Base-by-base conservation (phyloP, 2,113 vertebrate genomes). In the Lophura nycthemera region DNA sequence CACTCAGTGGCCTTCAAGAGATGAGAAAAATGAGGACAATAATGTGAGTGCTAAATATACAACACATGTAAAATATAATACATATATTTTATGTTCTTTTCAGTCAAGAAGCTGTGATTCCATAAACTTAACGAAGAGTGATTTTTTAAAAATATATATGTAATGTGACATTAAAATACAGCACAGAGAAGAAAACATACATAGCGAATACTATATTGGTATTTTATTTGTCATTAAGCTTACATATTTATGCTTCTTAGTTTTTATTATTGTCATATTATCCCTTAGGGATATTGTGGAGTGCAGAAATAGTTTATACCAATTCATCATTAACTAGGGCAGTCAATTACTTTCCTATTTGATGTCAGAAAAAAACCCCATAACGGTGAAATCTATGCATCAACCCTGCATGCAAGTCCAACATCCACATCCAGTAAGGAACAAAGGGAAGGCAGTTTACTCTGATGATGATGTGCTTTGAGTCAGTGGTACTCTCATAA, bases 1-100 rank as follows among this genome's bases (percentile, higher is more conserved):
- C 99, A 18, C 97, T 98, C 89, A 98, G 93, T 56, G 98, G 96
- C 96, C 99, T 99, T 92, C 47, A 86, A 78, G 78, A 47, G 56
- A 83, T 1, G 69, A 78, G 77, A 95, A 92, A 88, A 71, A 93
- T 77, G 90, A 73, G 77, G 11, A 75, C 13, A 79, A 54, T 30
- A 59, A 63, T 5, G 32, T 86, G 70, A 95, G 2, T 65, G 64
- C 21, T 74, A 74, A 88, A 38, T 63, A 48, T 12, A 56, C 21
- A 38, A 43, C 8, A 34, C 9, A 48, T 24, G 43, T 19, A 52
- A 59, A n/a, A 47, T 11, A 56, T 17, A 36, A 43, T 8, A 34
- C 13, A 42, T 40, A 32, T 15, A 52, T 34, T 43, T 8, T 40
- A 52, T 14, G 34, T 43, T 9, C 9, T 66, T 86, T 91, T 60